Base-by-base conservation (phyloP, 2,888 invertebrate species). In the Pammene aurita region DNA sequence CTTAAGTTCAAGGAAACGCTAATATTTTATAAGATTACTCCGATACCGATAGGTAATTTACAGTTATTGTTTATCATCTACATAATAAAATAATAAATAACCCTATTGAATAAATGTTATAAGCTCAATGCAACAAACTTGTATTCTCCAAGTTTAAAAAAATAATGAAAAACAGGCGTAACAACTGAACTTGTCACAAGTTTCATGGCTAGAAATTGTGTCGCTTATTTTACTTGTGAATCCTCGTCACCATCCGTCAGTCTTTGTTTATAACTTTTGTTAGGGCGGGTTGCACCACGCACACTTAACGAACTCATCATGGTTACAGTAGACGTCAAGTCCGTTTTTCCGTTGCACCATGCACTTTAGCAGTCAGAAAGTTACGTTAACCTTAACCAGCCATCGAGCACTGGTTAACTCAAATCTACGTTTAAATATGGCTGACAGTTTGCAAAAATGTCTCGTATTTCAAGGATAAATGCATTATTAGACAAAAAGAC, bases 1-100 rank as follows among this genome's bases (percentile, higher is more conserved):
- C 35, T 18, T 63, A 63, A 67, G 67, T 68, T 68, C 63, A 68
- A 68, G 63, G 63, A 18, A 57, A 58, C 44, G 46, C 41, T 48
- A 61, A 67, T 14, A 26, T 55, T 56, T 34, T 44, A 57, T 56
- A 63, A 67, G 67, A 62, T 41, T 41, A 50, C 61, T 50, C 46
- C 38, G 26, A 55, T 42, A 35, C 41, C 55, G 54, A 26, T 41
- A 62, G 34, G 55, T 34, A 50, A 48, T 61, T 61, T 67, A 64
- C 52, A 16, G 16, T 52, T 54, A 48, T 67, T 46, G 18, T 62
- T 34, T 9, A 62, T 7, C 18, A 35, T 16, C 13, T 44, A 18
- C 5, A 13, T 0, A 54, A 2, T n/a, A 5, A 13, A 10, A n/a
- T 41, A 65, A 38, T 18, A 7, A 38, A 34, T 16, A 41, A 38